Conservation (phyloP, 2,888 invertebrate species). For the Andrena bicolor region DNA sequence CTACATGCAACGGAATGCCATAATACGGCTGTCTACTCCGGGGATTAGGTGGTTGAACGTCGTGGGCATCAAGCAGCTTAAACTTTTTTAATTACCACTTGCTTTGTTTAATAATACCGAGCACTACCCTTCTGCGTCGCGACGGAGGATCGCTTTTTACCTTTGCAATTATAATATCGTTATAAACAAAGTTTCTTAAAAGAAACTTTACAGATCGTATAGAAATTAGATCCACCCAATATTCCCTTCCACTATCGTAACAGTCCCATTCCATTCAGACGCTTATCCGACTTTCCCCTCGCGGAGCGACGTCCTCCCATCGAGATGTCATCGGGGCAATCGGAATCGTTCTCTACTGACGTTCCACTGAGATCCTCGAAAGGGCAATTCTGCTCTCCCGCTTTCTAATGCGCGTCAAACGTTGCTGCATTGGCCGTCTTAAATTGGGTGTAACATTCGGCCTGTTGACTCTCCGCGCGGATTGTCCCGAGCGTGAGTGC, state of each 20-base stretch:
- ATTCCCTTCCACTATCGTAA: neutral
- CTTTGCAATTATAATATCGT: neutral
- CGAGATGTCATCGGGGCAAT: constrained; percentile 43
- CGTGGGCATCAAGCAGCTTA: constrained; percentile 56
- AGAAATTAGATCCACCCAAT: neutral
- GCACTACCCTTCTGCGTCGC: too few species aligned
- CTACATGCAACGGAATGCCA: constrained; percentile 39
- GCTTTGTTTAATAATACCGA: constrained; percentile 26
- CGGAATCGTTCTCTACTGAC: constrained; percentile 49
- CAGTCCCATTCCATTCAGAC: neutral
- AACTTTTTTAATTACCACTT: constrained; percentile 53
- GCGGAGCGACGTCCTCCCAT: constrained; percentile 9
- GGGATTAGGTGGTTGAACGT: constrained; percentile 56
- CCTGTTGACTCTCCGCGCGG: constrained; percentile 80
- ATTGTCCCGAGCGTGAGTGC: constrained; percentile 31
- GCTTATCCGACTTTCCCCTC: neutral
- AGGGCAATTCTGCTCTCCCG: constrained; percentile 65
- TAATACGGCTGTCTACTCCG: constrained; percentile 52
- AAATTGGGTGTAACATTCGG: constrained; percentile 84
- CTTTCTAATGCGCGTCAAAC: constrained; percentile 80
- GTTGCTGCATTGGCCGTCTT: constrained; percentile 80
- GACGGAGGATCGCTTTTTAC: too few species aligned
- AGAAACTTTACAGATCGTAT: neutral
- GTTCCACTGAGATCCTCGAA: constrained; percentile 69
- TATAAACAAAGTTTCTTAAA: neutral